Base-by-base conservation (phyloP, 2,797 vertebrate species). In the Smutsia temminckii region DNA sequence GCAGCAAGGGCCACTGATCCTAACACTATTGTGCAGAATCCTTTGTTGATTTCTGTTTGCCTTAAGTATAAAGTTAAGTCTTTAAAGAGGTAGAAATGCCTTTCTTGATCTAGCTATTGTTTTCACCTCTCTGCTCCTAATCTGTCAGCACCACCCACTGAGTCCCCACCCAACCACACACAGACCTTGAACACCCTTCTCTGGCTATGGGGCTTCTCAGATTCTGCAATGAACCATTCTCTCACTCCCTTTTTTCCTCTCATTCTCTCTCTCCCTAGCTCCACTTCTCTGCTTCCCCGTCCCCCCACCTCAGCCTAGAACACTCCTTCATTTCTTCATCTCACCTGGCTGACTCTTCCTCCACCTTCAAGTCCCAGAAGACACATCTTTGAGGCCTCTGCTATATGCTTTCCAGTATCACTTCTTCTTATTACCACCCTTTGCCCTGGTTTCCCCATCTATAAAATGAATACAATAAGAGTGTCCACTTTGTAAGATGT, bases 101-200 rank as follows among this genome's bases (percentile, higher is more conserved):
- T n/a, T 90, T 90, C 46, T 49, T 75, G 9, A 61, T 89, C 51
- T 94, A 64, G 42, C 34, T 81, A 13, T 64, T 92, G 6, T 80
- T 66, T 91, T 68, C 10, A 59, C 59, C 20, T 53, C 57, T 34
- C 40, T 74, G 25, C 17, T 91, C 1, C 34, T 74, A 74, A 55
- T 32, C 18, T 55, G 34, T 89, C 64, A 51, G 49, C 11, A 21
- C 32, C 7, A 55, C 21, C 21, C 14, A 55, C 27, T 23, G 79
- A 66, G 46, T 63, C 37, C 42, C 57, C 8, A 49, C 9, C 21
- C 23, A 57, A 32, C 42, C 23, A 83, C n/a, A 23, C 21, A 23
- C 32, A 61, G 18, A 40, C 13, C 16, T 51, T 42, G 49, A 77
- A 80, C n/a, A 77, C 46, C 16, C 49, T 61, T 11, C 14, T 78